Evolutionary conservation across 2,797 vertebrate genomes (phyloP).

Genomic region (Takifugu rubripes): DNA sequence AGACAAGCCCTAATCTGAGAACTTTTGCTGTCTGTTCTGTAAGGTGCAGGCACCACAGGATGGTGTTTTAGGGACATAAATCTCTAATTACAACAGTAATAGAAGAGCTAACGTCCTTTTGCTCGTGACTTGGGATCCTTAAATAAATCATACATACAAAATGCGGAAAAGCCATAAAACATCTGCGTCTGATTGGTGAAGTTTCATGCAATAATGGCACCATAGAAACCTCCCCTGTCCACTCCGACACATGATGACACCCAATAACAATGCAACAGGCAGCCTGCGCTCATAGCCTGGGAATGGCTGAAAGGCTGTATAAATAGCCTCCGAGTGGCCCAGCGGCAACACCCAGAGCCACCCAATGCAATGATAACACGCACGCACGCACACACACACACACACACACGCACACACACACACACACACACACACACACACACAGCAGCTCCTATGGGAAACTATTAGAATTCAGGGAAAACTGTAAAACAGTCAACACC

Average conservation of each 20-base stretch:
- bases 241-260: not conserved
- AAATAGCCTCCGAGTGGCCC: conserved; percentile 48
- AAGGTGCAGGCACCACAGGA: not conserved
- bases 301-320: conserved; percentile 44
- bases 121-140: too few relatives aligned
- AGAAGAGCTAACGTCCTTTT: too few relatives aligned
- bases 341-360: conserved; percentile 54
- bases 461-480: conserved; percentile 39
- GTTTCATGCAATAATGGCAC: not conserved
- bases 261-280: conserved; percentile 11
- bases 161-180: not conserved
- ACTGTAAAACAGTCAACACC: conserved; percentile 54
- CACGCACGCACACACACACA: conserved; percentile 11
- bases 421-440: conserved; percentile 15
- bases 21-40: not conserved
- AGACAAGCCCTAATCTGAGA: conserved; percentile 27
- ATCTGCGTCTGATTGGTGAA: not conserved
- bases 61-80: too few relatives aligned
- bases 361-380: conserved; percentile 51
- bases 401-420: not conserved
- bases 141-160: not conserved
- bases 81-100: too few relatives aligned
- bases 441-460: conserved; percentile 38
- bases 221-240: not conserved
- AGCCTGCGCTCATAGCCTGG: conserved; percentile 32